These are phyloP conservation scores for Tachystola acroxantha DNA, from an alignment of 2,888 invertebrate genomes.

Conservation along the genomic window DNA sequence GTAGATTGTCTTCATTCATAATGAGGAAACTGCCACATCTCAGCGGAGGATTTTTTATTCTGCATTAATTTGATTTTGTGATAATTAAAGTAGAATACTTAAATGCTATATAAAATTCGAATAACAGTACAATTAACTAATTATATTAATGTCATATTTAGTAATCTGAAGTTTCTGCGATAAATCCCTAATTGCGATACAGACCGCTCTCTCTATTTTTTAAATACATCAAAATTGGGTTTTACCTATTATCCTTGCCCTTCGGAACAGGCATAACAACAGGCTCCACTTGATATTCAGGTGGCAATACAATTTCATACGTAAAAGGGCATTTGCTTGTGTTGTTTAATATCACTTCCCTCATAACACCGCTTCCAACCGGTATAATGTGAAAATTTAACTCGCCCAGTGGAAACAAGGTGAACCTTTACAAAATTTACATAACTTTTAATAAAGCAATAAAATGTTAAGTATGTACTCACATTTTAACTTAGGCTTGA, in stretches of 20 bases:
- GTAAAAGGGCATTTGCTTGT: constrained; percentile 78
- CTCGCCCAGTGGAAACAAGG: constrained; percentile 75
- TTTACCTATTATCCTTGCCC: constrained; percentile 3
- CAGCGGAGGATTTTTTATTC: constrained; percentile 55
- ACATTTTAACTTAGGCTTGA: too few species aligned
- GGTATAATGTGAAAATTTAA: constrained; percentile 79
- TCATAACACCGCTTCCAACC: constrained; percentile 67
- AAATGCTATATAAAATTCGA: background rate
- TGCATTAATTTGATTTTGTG: constrained; percentile 18
- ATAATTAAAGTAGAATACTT: background rate
- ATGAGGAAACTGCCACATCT: constrained; percentile 66
- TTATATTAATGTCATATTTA: background rate
- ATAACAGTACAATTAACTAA: background rate
- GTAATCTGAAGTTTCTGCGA: too few species aligned
- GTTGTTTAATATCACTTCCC: constrained; percentile 78
- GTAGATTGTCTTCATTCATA: constrained; percentile 60
- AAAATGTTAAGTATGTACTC: too few species aligned
- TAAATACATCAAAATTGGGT: too few species aligned
- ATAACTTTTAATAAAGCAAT: constrained; percentile 1
- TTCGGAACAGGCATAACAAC: background rate
- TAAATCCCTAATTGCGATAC: too few species aligned
- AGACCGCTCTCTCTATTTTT: too few species aligned
- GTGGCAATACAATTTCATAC: constrained; percentile 60
- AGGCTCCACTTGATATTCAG: constrained; percentile 23
- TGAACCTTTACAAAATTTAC: constrained; percentile 58